phyloP scores from a whole-genome alignment of 2,113 vertebrate genomes.

The Alaudala cheleensis region DNA sequence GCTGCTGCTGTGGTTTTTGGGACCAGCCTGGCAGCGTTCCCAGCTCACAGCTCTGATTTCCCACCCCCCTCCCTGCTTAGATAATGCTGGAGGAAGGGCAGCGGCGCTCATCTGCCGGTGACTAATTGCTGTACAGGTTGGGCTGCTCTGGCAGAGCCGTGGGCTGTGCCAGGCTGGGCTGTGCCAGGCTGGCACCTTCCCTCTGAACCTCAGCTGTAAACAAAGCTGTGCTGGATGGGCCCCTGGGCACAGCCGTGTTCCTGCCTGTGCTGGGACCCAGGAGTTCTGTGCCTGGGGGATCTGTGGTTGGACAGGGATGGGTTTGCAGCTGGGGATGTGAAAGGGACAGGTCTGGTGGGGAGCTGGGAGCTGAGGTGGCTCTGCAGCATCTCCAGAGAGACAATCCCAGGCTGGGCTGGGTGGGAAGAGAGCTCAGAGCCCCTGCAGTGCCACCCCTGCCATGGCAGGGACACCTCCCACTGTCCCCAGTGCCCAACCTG shows the following conservation, averaged over 20 bases:
- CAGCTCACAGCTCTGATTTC: neutral
- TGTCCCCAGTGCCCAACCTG: neutral
- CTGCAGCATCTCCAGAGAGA: neutral
- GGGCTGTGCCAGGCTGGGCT: neutral
- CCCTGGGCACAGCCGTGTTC: neutral
- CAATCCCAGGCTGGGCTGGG: neutral
- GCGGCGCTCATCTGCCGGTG: neutral
- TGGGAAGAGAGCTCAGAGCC: neutral
- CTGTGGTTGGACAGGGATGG: fast-evolving
- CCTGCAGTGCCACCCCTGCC: neutral
- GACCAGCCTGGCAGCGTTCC: fast-evolving
- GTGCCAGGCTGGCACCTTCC: neutral
- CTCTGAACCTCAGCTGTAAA: fast-evolving
- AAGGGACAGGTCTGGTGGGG: neutral
- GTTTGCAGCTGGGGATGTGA: neutral
- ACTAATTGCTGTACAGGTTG: constrained; percentile 47
- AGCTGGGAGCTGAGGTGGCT: neutral
- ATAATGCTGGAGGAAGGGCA: neutral
- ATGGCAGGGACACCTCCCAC: neutral
- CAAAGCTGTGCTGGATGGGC: neutral
- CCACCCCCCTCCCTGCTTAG: neutral
- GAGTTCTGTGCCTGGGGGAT: neutral
- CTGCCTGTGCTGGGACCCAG: no score
- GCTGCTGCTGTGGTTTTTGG: neutral
- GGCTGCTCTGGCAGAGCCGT: neutral